Evolutionary conservation across 2,888 invertebrate species (phyloP), one percentile per base, ranked within the genome.

Genomic region (Dysmachus trigonus): DNA sequence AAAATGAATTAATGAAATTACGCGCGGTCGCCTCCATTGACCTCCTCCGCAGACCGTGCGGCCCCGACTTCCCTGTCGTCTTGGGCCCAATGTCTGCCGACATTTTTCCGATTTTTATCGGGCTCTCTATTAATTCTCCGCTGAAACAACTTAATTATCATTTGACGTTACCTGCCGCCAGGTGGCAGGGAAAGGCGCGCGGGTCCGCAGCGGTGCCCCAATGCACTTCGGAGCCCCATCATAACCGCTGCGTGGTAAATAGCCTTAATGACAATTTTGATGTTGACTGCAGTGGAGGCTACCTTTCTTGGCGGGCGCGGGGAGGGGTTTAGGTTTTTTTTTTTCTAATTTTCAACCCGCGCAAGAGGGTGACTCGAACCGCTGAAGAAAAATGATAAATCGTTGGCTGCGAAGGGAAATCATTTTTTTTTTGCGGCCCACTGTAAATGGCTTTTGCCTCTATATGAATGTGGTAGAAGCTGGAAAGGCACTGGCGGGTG

Each of bases 111-210:
- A 85, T 85, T 73, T 47, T 85, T 74, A 85, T 85, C 84, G 47
- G 41, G 7, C 47, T 85, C 74, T 85, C 84, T 74, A 85, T 85
- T 85, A 85, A 85, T 85, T 85, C 47, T 51, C 84, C 31, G 73
- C 31, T 35, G 74, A 85, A 85, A 85, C 84, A 74, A 85, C 84
- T 85, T 85, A 85, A 85, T 85, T 85, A 85, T 85, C 84, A 73
- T 85, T 85, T 85, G 84, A 85, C 84, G 73, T 85, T 85, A 47
- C 74, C 33, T 85, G 73, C 84, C 41, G 62, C 81, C 33, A 84
- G 13, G 10, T 30, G 62, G 62, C 33, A 84, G 13, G 10, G 71
- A 15, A 2, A 71, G 31, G 51, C n/a, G 33, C 47, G 79, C 18
- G 35, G 41, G 35, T 30, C 51, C 22, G 22, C 27, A 18, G 53